Evolutionary conservation across 1,140 invertebrate genomes (phyloP).

Genomic region (Aradophagus sp.): DNA sequence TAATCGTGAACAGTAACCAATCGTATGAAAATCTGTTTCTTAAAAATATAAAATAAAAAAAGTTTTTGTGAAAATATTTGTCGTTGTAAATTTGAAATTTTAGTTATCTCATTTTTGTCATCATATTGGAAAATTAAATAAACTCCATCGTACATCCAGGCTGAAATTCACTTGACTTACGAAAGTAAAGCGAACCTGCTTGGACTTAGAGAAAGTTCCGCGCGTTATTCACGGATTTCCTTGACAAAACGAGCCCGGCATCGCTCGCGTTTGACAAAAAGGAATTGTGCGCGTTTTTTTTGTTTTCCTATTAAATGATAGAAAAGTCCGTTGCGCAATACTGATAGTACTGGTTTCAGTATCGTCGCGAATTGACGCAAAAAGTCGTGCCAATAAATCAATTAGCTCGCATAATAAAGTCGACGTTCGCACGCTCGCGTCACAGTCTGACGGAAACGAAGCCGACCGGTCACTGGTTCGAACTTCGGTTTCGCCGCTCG

Average conservation of each 20-base stretch:
- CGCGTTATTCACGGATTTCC: constrained; percentile 47
- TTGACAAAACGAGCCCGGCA: constrained; percentile 40
- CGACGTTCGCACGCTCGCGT: constrained; percentile 8
- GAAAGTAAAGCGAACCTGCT: constrained; percentile 49
- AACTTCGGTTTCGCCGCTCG: neutral
- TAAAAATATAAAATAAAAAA: no score
- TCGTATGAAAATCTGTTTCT: no score
- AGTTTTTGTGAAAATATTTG: no score
- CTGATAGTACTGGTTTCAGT: constrained; percentile 39
- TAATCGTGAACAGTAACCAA: no score
- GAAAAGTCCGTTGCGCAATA: constrained; percentile 43
- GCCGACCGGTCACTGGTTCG: neutral
- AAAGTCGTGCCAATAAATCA: constrained; percentile 46
- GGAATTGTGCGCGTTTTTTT: constrained; percentile 49
- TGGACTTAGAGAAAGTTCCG: constrained; percentile 48
- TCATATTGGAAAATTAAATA: no score
- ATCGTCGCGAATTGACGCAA: constrained; percentile 20
- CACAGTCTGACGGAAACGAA: constrained; percentile 15
- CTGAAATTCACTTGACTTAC: constrained; percentile 30
- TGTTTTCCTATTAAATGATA: constrained; percentile 36
- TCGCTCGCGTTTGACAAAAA: constrained; percentile 44
- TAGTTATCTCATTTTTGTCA: no score
- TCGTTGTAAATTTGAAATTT: no score
- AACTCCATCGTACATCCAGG: constrained; percentile 2
- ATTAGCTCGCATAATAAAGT: constrained; percentile 40